phyloP scores from a whole-genome alignment of 1,140 invertebrate species.

The Drosophila lacertosa region DNA sequence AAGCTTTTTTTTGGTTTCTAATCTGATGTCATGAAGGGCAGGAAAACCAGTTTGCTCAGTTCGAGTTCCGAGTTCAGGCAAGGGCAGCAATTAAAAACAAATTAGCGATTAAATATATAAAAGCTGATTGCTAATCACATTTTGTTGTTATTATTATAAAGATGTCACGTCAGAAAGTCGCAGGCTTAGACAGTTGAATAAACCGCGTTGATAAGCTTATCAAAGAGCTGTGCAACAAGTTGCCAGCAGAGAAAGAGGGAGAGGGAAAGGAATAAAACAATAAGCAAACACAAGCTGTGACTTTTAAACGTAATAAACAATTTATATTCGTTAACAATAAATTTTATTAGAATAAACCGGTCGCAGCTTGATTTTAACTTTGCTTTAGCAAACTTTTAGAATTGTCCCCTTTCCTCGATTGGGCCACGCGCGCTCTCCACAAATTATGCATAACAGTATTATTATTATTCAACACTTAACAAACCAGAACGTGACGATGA shows the following conservation, averaged over 20 bases:
- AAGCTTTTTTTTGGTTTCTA: conserved; percentile 1
- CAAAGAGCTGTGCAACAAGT: conserved; percentile 24
- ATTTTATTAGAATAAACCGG: conserved; percentile 40
- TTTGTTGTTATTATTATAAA: conserved; percentile 10
- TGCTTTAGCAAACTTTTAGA: conserved; percentile 12
- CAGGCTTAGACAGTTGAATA: conserved; percentile 37
- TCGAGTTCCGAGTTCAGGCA: conserved; percentile 42
- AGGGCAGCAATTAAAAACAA: conserved; percentile 50
- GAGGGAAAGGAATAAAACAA: too few relatives aligned
- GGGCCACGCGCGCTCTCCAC: conserved; percentile 12
- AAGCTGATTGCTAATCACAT: conserved; percentile 31
- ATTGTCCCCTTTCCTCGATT: neutral
- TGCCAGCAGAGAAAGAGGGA: neutral
- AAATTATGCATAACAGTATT: conserved; percentile 23
- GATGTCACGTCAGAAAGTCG: conserved; percentile 17
- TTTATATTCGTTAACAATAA: conserved; percentile 29
- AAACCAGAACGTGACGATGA: conserved; percentile 35
- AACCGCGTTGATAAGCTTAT: conserved; percentile 45
- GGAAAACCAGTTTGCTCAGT: conserved; percentile 41
- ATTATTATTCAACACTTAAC: conserved; percentile 39
- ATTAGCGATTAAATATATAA: conserved; percentile 27
- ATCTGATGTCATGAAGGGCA: conserved; percentile 30
- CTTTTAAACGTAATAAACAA: conserved; percentile 42
- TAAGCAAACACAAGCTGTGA: conserved; percentile 4
- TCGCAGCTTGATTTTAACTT: conserved; percentile 38